These are phyloP conservation scores for Sarcophilus harrisii DNA, from an alignment of 2,797 vertebrate species.

Conservation along the genomic window DNA sequence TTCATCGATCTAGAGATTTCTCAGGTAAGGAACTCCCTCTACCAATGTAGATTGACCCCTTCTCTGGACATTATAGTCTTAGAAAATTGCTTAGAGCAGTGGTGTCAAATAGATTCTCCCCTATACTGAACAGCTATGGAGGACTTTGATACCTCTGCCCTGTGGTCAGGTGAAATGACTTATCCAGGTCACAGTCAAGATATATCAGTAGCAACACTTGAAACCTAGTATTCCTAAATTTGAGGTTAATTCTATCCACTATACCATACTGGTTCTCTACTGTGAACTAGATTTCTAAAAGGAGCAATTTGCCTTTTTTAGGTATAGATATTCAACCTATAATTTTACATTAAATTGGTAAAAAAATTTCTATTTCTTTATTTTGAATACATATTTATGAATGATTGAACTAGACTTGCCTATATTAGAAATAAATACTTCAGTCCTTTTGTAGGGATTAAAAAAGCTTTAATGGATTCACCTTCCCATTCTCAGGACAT, in stretches of 20 bases:
- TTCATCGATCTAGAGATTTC: not conserved
- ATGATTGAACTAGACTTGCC: slow-evolving; percentile 12
- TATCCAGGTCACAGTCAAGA: not conserved
- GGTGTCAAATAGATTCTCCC: not conserved
- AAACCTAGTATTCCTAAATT: not conserved
- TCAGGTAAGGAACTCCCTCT: not conserved
- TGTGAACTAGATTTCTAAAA: not conserved
- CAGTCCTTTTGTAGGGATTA: not conserved
- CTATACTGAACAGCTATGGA: not conserved
- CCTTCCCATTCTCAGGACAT: not conserved
- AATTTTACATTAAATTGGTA: slow-evolving; percentile 28
- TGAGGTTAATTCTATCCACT: not conserved
- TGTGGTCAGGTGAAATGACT: not conserved
- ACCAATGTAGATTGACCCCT: not conserved
- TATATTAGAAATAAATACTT: not conserved
- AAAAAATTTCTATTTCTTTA: not conserved
- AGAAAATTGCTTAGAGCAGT: not conserved
- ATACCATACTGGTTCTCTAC: not conserved
- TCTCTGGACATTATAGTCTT: not conserved
- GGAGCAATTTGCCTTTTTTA: not conserved
- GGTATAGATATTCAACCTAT: not conserved
- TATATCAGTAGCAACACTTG: not conserved
- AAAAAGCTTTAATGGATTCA: not conserved
- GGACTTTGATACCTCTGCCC: not conserved
- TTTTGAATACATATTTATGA: not conserved